A percentile compares a stretch with the other conserved stretches of the same genome.
These are phyloP conservation scores for Phrynocephalus guinanensis DNA, from an alignment of 2,797 vertebrate species.

Conservation along the genomic window DNA sequence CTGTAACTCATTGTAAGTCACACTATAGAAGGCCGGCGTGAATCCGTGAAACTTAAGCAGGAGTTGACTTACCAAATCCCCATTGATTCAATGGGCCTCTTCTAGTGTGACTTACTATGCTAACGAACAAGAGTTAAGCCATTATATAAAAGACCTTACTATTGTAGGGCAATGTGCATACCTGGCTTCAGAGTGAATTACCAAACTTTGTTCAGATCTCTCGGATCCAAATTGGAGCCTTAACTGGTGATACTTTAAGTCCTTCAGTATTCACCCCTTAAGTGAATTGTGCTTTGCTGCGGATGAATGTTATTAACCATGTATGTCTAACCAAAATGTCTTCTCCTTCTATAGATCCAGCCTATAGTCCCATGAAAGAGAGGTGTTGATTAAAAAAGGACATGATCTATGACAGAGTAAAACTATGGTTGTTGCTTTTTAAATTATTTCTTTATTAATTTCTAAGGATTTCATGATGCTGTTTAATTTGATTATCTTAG, in stretches of 20 bases:
- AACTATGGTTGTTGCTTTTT: neutral
- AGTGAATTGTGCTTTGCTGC: neutral
- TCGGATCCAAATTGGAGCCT: neutral
- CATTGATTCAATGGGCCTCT: too few species aligned
- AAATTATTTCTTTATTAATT: neutral
- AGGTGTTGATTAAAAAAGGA: neutral
- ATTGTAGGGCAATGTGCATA: too few species aligned
- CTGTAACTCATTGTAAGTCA: too few species aligned
- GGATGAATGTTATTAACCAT: slow-evolving; percentile 6
- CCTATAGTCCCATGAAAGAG: slow-evolving; percentile 14
- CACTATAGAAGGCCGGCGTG: too few species aligned
- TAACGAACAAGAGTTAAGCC: too few species aligned
- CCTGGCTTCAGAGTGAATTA: neutral
- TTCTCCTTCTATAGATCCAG: slow-evolving; percentile 9
- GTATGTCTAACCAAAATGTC: neutral
- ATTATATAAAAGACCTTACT: neutral
- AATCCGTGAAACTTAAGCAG: too few species aligned
- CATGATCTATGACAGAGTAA: neutral
- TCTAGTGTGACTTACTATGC: too few species aligned
- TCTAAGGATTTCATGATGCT: neutral
- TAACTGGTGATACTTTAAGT: neutral
- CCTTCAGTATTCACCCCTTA: neutral
- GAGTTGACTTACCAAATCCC: too few species aligned
- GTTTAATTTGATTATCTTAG: slow-evolving; percentile 21
- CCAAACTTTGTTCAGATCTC: neutral